These are phyloP conservation scores for Cydia splendana DNA, from an alignment of 1,140 invertebrate genomes.

Conservation along the genomic window DNA sequence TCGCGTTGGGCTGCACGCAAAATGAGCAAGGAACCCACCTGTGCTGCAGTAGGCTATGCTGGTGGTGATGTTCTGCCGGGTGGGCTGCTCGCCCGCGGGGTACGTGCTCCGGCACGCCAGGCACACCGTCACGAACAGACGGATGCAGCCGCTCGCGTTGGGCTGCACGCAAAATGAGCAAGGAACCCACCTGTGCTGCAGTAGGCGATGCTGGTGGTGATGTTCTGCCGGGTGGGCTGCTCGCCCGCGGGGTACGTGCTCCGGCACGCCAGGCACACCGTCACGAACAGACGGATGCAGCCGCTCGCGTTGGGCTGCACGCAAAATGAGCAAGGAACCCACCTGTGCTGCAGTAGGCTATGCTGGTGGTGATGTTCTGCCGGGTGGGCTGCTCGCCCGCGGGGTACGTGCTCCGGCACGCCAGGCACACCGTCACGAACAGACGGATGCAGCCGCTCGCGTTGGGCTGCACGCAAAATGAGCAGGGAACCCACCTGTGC, in stretches of 20 bases:
- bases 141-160: slow-evolving; percentile 92
- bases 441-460: no score
- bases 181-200: slow-evolving; percentile 93
- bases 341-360: no score
- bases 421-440: no score
- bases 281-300: slow-evolving; percentile 95
- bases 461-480: no score
- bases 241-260: slow-evolving; percentile 88
- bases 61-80: slow-evolving; percentile 95
- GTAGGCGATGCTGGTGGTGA: slow-evolving; percentile 99
- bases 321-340: no score
- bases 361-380: no score
- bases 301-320: slow-evolving; percentile 88
- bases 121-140: slow-evolving; percentile 96
- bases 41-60: slow-evolving; percentile 99
- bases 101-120: slow-evolving; percentile 97
- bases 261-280: slow-evolving; percentile 97
- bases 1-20: slow-evolving; percentile 83
- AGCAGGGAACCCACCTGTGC: no score
- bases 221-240: slow-evolving; percentile 87
- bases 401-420: no score
- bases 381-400: no score
- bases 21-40: slow-evolving; percentile 81
- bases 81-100: slow-evolving; percentile 80
- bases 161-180: slow-evolving; percentile 70